Evolutionary conservation across 2,797 vertebrate genomes (phyloP).

Genomic region (Melopsittacus undulatus): DNA sequence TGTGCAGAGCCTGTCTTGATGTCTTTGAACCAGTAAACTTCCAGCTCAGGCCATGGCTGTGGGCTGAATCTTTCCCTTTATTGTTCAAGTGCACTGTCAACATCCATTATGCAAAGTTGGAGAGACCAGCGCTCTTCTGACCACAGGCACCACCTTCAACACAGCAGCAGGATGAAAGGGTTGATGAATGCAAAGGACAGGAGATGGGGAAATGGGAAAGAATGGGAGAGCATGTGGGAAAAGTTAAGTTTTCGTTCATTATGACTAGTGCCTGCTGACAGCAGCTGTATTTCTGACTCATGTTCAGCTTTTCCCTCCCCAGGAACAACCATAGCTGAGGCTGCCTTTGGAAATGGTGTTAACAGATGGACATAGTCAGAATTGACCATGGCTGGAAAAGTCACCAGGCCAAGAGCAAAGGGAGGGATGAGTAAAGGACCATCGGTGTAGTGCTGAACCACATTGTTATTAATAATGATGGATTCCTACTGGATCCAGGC

Average conservation of each 20-base stretch:
- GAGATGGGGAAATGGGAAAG: not conserved
- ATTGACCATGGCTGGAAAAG: not conserved
- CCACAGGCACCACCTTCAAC: not conserved
- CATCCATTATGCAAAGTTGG: not conserved
- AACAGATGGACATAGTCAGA: not conserved
- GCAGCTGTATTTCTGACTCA: not conserved
- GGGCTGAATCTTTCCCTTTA: not conserved
- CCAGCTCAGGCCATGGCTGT: not conserved
- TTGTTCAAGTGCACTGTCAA: not conserved
- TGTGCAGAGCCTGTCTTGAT: not conserved
- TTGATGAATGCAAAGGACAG: not conserved
- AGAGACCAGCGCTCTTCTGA: not conserved
- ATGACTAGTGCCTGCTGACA: not conserved
- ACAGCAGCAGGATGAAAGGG: not conserved
- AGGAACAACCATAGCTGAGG: not conserved
- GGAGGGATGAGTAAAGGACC: not conserved
- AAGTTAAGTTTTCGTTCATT: not conserved
- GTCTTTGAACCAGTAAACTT: slow-evolving; percentile 1
- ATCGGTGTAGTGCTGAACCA: not conserved
- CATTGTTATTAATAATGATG: not conserved
- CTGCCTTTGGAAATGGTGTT: not conserved
- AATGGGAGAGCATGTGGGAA: not conserved
- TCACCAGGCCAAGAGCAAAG: not conserved
- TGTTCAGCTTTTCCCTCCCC: not conserved
- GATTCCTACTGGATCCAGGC: not conserved